Base-by-base conservation (phyloP, 2,888 invertebrate genomes). In the Elmis aenea region DNA sequence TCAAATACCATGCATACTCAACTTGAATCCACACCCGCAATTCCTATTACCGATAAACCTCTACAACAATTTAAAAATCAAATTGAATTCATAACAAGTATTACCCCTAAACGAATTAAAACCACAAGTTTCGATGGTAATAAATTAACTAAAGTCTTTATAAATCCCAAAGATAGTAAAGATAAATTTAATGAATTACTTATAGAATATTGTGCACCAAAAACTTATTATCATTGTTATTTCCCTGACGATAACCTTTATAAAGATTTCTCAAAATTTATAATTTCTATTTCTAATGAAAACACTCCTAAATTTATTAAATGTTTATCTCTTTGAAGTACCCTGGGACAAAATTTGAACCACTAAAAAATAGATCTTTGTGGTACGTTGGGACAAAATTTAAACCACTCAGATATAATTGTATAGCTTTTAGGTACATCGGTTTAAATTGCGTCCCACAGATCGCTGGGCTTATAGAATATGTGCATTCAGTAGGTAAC, bases 161-260 rank as follows among this genome's bases (percentile, higher is more conserved):
- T 27, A 3, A 27, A 3, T 15, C 13, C 11, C 5, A 14, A 5
- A 14, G 16, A 27, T 9, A 10, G 16, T 10, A 9, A n/a, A 8
- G 15, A 27, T n/a, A 27, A n/a, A 8, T 27, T 27, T 14, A 27
- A 4, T 10, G 9, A 13, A 13, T 9, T 27, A 5, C 13, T 27
- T 10, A 3, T 27, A 8, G 26, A 26, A 26, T 28, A 10, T 14
- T 28, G 28, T 13, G 10, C 9, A 28, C 28, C 28, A 13, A 29
- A 10, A 15, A 29, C n/a, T 9, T 11, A 16, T 20, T 29, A 29
- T 11, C 13, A 29, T 20, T 29, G 29, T 13, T 4, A 8, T 27
- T 27, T 27, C 10, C 29, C 18, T 20, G 12, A 9, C 5, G 20
- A 16, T 12, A 10, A 29, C 6, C 3, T 18, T 6, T 20, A 20